A percentile compares a stretch with the other conserved stretches of the same genome.
phyloP scores from a whole-genome alignment of 2,797 vertebrate genomes.

The Micropoecilia bifurca region DNA sequence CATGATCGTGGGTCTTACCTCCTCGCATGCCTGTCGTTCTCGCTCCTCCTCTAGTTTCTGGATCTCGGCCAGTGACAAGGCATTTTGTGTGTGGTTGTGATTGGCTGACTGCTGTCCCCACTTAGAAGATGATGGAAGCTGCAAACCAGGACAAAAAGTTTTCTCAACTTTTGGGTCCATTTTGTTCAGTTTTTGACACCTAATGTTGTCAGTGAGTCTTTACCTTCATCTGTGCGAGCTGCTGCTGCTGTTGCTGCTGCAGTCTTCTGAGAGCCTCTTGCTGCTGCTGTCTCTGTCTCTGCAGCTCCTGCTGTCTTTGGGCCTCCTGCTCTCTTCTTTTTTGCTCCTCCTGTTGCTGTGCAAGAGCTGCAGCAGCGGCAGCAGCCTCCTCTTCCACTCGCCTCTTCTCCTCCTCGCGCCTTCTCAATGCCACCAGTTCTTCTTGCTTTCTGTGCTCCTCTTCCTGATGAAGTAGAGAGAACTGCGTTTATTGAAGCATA shows the following conservation, averaged over 20 bases:
- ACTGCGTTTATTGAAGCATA: neutral
- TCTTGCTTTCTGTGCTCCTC: slow-evolving; percentile 87
- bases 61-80: slow-evolving; percentile 94
- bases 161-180: slow-evolving; percentile 3
- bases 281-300: slow-evolving; percentile 93
- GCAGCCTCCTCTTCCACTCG: slow-evolving; percentile 91
- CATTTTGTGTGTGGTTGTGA: slow-evolving; percentile 85
- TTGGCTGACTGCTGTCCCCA: slow-evolving; percentile 95
- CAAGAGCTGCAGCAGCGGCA: slow-evolving; percentile 82
- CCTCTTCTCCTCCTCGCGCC: slow-evolving; percentile 88
- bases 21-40: slow-evolving; percentile 89
- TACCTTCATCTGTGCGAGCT: slow-evolving; percentile 97
- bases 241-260: slow-evolving; percentile 95
- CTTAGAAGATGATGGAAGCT: slow-evolving; percentile 98
- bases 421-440: slow-evolving; percentile 90
- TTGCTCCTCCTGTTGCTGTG: slow-evolving; percentile 89
- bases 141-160: slow-evolving; percentile 5
- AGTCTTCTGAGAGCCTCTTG: slow-evolving; percentile 93
- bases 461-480: slow-evolving; percentile 69
- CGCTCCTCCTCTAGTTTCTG: slow-evolving; percentile 97
- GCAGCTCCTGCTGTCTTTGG: slow-evolving; percentile 91
- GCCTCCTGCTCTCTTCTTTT: slow-evolving; percentile 88
- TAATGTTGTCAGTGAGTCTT: neutral
- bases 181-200: neutral
- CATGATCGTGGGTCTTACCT: slow-evolving; percentile 77